These are phyloP conservation scores for Betta splendens DNA, from an alignment of 2,797 vertebrate genomes.

Conservation along the genomic window DNA sequence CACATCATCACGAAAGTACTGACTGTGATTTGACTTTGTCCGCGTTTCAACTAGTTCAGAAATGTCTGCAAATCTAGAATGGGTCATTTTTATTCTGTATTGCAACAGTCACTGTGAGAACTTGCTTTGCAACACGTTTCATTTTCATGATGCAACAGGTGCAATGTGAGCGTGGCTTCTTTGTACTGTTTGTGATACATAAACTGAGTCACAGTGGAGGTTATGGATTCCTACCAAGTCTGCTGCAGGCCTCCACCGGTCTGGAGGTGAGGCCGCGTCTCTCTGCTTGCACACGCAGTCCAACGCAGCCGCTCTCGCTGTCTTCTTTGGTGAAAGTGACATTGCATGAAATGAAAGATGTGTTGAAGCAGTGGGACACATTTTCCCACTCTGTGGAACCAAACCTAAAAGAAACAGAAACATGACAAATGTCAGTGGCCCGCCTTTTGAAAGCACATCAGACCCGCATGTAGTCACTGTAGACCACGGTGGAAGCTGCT, in stretches of 20 bases:
- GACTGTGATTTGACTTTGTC: background rate
- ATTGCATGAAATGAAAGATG: constrained; percentile 27
- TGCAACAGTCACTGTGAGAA: no score
- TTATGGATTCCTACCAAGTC: constrained; percentile 10
- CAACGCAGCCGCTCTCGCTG: background rate
- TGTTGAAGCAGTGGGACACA: constrained; percentile 17
- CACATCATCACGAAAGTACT: background rate
- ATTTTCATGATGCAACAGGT: no score
- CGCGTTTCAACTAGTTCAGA: background rate
- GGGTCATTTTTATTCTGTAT: no score
- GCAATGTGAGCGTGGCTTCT: no score
- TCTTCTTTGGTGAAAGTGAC: background rate
- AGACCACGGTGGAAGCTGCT: no score
- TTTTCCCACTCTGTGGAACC: background rate
- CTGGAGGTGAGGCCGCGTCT: background rate
- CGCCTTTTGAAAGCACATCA: no score
- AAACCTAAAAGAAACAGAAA: constrained; percentile 17
- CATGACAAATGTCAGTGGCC: background rate
- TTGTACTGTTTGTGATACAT: no score
- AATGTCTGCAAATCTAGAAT: no score
- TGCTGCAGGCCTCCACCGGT: constrained; percentile 26
- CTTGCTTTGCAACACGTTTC: no score
- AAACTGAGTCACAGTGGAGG: no score
- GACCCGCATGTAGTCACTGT: no score
- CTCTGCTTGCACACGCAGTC: constrained; percentile 27